These are phyloP conservation scores for Halisarca cf. caerulea DNA, from an alignment of 37 sponge, comb jelly and placozoan species.

Conservation along the genomic window DNA sequence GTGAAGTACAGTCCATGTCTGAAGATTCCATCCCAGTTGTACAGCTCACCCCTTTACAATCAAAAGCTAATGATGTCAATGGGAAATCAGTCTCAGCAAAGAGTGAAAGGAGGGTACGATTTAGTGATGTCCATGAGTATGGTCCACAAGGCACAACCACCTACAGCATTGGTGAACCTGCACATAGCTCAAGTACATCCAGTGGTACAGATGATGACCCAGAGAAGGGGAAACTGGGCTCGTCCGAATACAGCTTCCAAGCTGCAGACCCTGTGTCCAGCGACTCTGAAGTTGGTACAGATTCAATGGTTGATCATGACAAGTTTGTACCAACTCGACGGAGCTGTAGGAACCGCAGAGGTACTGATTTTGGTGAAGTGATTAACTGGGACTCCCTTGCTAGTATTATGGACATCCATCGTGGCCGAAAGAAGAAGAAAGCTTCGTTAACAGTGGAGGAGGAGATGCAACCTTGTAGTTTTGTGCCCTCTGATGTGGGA, in stretches of 20 bases:
- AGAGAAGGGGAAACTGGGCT: neutral
- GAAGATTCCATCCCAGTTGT: too few relatives aligned
- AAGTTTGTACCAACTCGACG: neutral
- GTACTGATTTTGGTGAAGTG: neutral
- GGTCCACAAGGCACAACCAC: slow-evolving; percentile 7
- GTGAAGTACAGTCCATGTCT: too few relatives aligned
- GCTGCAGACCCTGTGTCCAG: neutral
- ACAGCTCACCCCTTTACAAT: too few relatives aligned
- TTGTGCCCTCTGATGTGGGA: neutral
- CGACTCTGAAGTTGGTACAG: neutral
- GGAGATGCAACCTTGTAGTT: too few relatives aligned
- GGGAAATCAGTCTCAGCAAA: too few relatives aligned
- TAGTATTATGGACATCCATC: neutral
- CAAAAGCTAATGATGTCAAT: too few relatives aligned
- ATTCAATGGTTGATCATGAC: neutral
- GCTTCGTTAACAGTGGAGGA: too few relatives aligned
- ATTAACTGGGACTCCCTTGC: slow-evolving; percentile 5
- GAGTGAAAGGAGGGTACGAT: neutral
- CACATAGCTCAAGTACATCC: neutral
- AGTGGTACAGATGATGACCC: slow-evolving; percentile 6
- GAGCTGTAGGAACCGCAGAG: neutral
- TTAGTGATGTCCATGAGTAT: slow-evolving; percentile 24
- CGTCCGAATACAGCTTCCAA: neutral
- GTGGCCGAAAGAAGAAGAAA: neutral
- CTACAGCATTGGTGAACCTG: neutral